Evolutionary conservation across 2,888 invertebrate species (phyloP).

Genomic region (Oscheius sp.): DNA sequence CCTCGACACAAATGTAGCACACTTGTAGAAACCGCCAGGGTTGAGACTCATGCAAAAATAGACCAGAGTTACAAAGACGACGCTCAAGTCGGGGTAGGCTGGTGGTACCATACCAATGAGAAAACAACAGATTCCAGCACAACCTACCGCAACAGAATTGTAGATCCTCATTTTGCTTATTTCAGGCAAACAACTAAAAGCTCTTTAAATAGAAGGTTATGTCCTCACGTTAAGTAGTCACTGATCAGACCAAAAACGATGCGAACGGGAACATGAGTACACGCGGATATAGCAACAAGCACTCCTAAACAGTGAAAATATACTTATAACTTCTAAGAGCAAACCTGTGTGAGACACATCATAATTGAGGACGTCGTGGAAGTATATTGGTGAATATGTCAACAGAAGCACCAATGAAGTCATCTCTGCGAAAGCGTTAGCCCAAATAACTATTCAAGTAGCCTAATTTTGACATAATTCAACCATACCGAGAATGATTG

Average conservation of each 20-base stretch:
- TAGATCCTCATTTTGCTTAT: slow-evolving; percentile 57
- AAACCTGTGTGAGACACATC: slow-evolving; percentile 55
- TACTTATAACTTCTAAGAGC: background rate
- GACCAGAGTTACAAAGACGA: slow-evolving; percentile 39
- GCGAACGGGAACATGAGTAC: slow-evolving; percentile 60
- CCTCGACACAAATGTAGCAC: slow-evolving; percentile 52
- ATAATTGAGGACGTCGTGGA: slow-evolving; percentile 61
- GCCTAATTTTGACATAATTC: too few species aligned
- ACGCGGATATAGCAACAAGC: slow-evolving; percentile 39
- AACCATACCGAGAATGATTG: slow-evolving; percentile 42
- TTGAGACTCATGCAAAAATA: slow-evolving; percentile 64
- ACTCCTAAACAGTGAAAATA: slow-evolving; percentile 35
- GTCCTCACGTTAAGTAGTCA: slow-evolving; percentile 30
- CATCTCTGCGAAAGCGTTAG: slow-evolving; percentile 68
- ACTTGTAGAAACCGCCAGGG: slow-evolving; percentile 70
- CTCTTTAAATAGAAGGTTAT: background rate
- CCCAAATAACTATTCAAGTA: slow-evolving; percentile 54
- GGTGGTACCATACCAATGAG: slow-evolving; percentile 38
- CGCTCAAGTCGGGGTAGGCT: background rate
- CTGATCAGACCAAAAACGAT: slow-evolving; percentile 59
- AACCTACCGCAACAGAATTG: slow-evolving; percentile 64
- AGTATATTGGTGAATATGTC: slow-evolving; percentile 68
- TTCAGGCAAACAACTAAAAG: slow-evolving; percentile 45
- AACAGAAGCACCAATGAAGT: slow-evolving; percentile 64
- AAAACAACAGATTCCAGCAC: slow-evolving; percentile 53